These are phyloP conservation scores for Melanotaenia maccullochi DNA, from an alignment of 2,797 vertebrate genomes.

Conservation along the genomic window DNA sequence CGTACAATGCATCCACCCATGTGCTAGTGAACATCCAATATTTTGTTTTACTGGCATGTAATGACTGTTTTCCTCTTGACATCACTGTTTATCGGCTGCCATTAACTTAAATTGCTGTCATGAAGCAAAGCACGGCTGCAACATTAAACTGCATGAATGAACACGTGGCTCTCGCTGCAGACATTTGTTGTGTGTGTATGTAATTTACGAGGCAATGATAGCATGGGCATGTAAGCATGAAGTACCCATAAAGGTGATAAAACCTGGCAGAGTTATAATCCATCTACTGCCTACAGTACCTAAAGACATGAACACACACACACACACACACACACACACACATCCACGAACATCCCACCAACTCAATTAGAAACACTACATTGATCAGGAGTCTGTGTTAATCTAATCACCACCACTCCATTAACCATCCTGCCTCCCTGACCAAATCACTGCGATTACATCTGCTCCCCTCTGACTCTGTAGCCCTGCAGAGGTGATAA, in stretches of 20 bases:
- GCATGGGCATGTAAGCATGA: constrained; percentile 10
- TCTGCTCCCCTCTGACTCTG: constrained; percentile 36
- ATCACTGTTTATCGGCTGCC: constrained; percentile 45
- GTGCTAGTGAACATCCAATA: not conserved
- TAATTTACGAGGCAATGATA: constrained; percentile 46
- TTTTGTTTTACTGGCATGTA: constrained; percentile 40
- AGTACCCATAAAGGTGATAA: constrained; percentile 14
- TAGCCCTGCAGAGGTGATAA: constrained; percentile 47
- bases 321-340: constrained; percentile 9
- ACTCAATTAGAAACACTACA: constrained; percentile 71
- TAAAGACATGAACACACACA: constrained; percentile 15
- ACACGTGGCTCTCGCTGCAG: constrained; percentile 15
- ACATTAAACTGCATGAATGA: constrained; percentile 37
- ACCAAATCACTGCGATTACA: constrained; percentile 57
- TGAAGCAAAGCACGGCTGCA: constrained; percentile 21
- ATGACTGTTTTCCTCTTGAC: constrained; percentile 49
- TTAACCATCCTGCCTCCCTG: constrained; percentile 57
- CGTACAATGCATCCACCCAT: constrained; percentile 28
- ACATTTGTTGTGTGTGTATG: constrained; percentile 19
- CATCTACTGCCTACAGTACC: not conserved
- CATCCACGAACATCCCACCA: constrained; percentile 30
- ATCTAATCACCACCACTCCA: constrained; percentile 70
- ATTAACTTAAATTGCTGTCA: constrained; percentile 54
- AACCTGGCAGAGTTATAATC: constrained; percentile 21
- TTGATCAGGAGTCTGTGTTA: constrained; percentile 57